Percentiles rank a stretch among this genome's conserved stretches.
Evolutionary conservation across 2,113 vertebrate species (phyloP).

Genomic region (Delphinapterus leucas): DNA sequence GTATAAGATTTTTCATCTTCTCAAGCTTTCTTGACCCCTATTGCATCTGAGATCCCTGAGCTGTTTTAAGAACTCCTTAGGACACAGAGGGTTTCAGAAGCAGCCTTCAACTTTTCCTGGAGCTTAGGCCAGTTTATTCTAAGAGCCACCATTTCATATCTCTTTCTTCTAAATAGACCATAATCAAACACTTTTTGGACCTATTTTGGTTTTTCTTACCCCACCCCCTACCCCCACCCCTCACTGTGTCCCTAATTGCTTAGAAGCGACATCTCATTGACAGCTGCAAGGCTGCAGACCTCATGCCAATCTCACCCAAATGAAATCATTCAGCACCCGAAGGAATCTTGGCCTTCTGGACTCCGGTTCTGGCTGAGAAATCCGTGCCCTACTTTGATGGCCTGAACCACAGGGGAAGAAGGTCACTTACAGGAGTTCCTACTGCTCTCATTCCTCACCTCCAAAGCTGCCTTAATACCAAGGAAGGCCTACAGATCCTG

Average conservation of each 20-base stretch:
- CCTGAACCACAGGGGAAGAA: neutral
- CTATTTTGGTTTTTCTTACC: constrained; percentile 16
- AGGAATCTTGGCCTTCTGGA: constrained; percentile 31
- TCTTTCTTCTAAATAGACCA: neutral
- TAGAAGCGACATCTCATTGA: neutral
- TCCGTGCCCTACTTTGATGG: neutral
- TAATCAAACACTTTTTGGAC: neutral
- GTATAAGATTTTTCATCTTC: neutral
- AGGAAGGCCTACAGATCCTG: neutral
- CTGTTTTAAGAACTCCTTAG: neutral
- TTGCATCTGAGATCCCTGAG: neutral
- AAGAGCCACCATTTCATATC: neutral
- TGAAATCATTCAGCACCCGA: constrained; percentile 10
- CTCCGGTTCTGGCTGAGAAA: neutral
- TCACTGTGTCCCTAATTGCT: constrained; percentile 59
- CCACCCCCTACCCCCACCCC: neutral
- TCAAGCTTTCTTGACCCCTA: constrained; percentile 7
- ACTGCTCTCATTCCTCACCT: neutral
- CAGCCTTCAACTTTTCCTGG: neutral
- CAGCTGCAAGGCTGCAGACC: constrained; percentile 11
- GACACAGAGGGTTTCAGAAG: neutral
- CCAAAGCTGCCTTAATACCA: neutral
- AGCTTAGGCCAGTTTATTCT: neutral
- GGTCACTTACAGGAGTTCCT: neutral
- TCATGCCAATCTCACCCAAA: neutral